Evolutionary conservation across 2,888 invertebrate genomes (phyloP), one percentile per base, ranked within the genome.

Genomic region (Apotomis betuletana): DNA sequence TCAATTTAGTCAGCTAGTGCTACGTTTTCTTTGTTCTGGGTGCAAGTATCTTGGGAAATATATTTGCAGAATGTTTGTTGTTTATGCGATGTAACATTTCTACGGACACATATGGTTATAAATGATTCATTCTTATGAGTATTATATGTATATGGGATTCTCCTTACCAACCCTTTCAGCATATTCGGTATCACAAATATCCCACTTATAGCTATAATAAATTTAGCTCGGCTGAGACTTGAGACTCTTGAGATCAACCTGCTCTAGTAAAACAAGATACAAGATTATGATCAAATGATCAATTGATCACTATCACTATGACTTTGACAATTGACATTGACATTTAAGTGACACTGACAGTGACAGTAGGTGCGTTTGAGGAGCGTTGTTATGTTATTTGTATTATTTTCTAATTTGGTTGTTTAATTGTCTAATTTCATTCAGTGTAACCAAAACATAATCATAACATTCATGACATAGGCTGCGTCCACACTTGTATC

Each of bases 121-220:
- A 4, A 36, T 46, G 0, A 36, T 46, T 55, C n/a, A n/a, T 65
- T 65, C 44, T 13, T 27, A 15, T 3, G 55, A 9, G 41, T 27
- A 27, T 44, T 38, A 8, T 5, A 13, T 44, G 3, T 41, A 55
- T 15, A 0, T 8, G 13, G 27, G 38, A 3, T 36, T 38, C n/a
- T 41, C 61, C 72, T 72, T 59, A 72, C 72, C 58, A 72, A 57
- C 4, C 72, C 72, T 68, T 63, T 72, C 46, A 72, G 58, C 72
- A 72, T 71, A 38, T 52, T 71, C 3, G 52, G 27, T 54, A 36
- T 27, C 27, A 6, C 8, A 13, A 62, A 67, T 41, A 65, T 52
- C 27, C 13, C 38, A 36, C 38, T 67, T 67, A 27, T 51, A 67
- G 57, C 46, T 58, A 13, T 54, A 57, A 41, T 38, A 49, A 55